Evolutionary conservation across 2,113 vertebrate genomes (phyloP).

Genomic region (Kryptolebias marmoratus): DNA sequence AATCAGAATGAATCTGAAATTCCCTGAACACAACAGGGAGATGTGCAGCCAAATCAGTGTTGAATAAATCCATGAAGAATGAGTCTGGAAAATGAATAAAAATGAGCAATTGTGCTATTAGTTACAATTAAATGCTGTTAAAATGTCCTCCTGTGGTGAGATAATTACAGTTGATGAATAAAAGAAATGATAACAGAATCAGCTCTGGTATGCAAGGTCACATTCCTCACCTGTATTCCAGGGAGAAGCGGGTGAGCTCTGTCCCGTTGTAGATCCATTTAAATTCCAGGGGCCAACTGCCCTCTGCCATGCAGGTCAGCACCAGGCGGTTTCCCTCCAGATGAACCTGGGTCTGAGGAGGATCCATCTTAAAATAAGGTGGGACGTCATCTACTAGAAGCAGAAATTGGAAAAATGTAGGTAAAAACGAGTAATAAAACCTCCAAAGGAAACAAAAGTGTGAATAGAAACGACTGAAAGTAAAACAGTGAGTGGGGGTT

Average conservation of each 20-base stretch:
- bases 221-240: conserved; percentile 91
- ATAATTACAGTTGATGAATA: conserved; percentile 59
- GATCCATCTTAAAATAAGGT: conserved; percentile 98
- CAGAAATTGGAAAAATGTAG: conserved; percentile 1
- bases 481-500: background rate
- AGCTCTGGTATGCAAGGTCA: conserved; percentile 2
- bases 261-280: conserved; percentile 94
- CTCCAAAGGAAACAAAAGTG: conserved; percentile 2
- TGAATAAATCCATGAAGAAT: conserved; percentile 78
- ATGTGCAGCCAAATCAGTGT: conserved; percentile 63
- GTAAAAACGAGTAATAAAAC: background rate
- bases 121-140: conserved; percentile 74
- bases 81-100: conserved; percentile 66
- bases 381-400: conserved; percentile 88
- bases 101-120: conserved; percentile 76
- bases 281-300: conserved; percentile 98
- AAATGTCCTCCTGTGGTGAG: conserved; percentile 64
- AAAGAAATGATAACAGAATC: conserved; percentile 31
- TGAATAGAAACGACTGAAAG: background rate
- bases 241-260: conserved; percentile 94
- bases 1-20: conserved; percentile 71
- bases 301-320: conserved; percentile 98
- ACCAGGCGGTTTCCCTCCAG: conserved; percentile 96
- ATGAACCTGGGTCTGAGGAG: conserved; percentile 92
- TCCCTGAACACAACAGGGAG: conserved; percentile 68